Evolutionary conservation across 2,113 vertebrate genomes (phyloP), one percentile per base, ranked within the genome.

Genomic region (Trochalopteron elliotii): DNA sequence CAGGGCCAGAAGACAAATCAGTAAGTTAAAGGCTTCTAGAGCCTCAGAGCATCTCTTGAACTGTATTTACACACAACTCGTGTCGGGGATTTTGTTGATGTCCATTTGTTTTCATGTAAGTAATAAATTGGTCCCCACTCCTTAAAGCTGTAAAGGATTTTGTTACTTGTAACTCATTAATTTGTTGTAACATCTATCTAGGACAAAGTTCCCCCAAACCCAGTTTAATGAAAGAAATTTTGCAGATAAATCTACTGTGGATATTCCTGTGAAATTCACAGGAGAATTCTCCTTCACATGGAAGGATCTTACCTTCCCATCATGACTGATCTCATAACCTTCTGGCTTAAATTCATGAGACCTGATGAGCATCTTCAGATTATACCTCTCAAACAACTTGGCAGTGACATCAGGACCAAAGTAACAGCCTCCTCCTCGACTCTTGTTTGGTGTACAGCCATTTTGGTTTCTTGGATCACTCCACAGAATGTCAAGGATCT

Each of bases 271-370:
- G 65, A 91, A 72, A 87, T 47, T 84, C 45, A 81, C n/a, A 57
- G 42, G 57, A 84, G 42, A 65, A 78, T 44, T 86, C 37, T 72
- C 3, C 49, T 90, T 87, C 30, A 49, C 22, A 7, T 68, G 49
- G n/a, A 57, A 79, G 18, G 18, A 55, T 44, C 95, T 95, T 96
- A 99, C 99, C 99, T 98, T 98, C 93, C 99, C 99, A 18, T 97
- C 80, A 9, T 99, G 99, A 83, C 98, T 98, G 92, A 99, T 93
- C 70, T 99, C 99, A 56, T 99, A 99, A 44, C 99, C 99, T 65
- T 99, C 99, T 8, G 98, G 98, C 92, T 99, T 99, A 96, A 99
- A 99, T 96, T 99, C 98, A 47, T 99, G 99, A 49, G 99, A 99
- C 53, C 99, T 98, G 94, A 99, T 98, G 53, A 99, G 97, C 96